Conservation (phyloP, 2,797 vertebrate species). For the Poecilia velifera region DNA sequence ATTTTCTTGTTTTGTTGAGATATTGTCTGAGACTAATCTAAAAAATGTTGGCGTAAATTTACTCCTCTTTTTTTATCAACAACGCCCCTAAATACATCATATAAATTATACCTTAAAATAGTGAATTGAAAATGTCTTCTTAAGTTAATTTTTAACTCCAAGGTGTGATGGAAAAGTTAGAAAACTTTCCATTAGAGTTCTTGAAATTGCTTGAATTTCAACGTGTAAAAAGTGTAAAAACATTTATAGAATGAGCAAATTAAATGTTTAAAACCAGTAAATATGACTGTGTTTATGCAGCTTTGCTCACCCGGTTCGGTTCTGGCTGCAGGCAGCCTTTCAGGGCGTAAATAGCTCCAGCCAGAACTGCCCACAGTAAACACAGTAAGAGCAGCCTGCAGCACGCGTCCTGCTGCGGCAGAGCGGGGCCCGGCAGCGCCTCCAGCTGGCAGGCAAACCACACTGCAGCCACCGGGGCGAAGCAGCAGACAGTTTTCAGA, state of each 20-base stretch:
- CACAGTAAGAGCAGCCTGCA: conserved; percentile 57
- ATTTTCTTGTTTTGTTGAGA: too few species aligned
- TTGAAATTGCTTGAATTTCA: too few species aligned
- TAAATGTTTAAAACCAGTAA: neutral
- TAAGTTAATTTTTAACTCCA: too few species aligned
- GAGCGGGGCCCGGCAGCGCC: conserved; percentile 54
- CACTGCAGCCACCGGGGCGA: conserved; percentile 49
- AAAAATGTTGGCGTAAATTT: too few species aligned
- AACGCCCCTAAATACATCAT: too few species aligned
- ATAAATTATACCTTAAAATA: too few species aligned
- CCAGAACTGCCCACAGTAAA: conserved; percentile 53
- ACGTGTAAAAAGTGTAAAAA: neutral
- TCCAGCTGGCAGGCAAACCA: conserved; percentile 72
- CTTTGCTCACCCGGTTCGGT: conserved; percentile 46
- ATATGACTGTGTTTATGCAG: neutral
- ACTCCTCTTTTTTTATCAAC: too few species aligned
- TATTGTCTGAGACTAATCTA: too few species aligned
- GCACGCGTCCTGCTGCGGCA: conserved; percentile 30
- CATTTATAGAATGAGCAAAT: conserved; percentile 13
- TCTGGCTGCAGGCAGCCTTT: conserved; percentile 31
- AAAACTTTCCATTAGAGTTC: too few species aligned
- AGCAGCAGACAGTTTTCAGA: neutral
- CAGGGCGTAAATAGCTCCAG: conserved; percentile 37
- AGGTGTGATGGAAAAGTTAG: too few species aligned
- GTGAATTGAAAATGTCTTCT: too few species aligned